These are phyloP conservation scores for Poecilus cupreus DNA, from an alignment of 2,888 invertebrate genomes.

Conservation along the genomic window DNA sequence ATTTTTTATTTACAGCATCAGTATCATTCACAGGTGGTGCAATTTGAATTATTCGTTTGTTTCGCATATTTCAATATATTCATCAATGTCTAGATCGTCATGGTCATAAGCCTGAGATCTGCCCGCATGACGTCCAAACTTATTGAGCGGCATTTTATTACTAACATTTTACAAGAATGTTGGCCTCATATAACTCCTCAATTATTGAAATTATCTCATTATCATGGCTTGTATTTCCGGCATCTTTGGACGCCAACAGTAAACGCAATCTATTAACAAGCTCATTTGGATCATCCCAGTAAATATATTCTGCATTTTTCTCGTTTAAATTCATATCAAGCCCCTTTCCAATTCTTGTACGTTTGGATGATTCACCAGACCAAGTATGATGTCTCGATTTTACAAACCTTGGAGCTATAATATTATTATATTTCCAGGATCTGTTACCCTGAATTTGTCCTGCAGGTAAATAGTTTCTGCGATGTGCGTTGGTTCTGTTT, in stretches of 20 bases:
- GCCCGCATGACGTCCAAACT: too few species aligned
- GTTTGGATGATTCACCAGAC: not conserved
- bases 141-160: not conserved
- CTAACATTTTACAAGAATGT: conserved; percentile 60
- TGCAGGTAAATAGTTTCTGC: not conserved
- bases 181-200: conserved; percentile 64
- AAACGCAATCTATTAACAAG: conserved; percentile 66
- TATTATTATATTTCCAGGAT: not conserved
- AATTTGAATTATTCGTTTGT: not conserved
- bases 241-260: conserved; percentile 65
- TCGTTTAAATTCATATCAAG: conserved; percentile 2
- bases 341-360: not conserved
- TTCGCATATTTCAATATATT: not conserved
- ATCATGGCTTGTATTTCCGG: conserved; percentile 65
- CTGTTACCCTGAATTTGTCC: not conserved
- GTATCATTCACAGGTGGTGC: not conserved
- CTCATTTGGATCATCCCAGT: conserved; percentile 67
- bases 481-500: not conserved
- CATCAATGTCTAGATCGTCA: not conserved
- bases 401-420: not conserved
- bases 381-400: not conserved
- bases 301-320: conserved; percentile 61
- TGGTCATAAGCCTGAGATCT: not conserved
- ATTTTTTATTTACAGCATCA: conserved; percentile 31
- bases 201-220: conserved; percentile 69